Base-by-base conservation (phyloP, 2,888 invertebrate genomes). In the Pollenia labialis region DNA sequence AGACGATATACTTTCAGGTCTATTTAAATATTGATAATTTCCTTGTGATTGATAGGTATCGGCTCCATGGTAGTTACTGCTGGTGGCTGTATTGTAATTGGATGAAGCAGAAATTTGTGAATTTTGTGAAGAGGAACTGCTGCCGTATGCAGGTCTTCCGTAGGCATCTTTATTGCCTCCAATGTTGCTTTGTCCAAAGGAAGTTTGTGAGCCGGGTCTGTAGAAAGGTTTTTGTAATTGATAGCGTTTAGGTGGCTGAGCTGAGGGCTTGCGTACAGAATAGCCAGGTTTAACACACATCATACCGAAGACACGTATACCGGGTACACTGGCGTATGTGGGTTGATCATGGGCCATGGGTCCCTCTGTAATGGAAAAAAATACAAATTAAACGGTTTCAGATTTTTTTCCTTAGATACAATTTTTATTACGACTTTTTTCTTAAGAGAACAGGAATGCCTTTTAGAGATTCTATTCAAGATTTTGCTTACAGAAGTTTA, bases 281-380 rank as follows among this genome's bases (percentile, higher is more conserved):
- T 91, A 94, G 16, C 93, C 93, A 0, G 95, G 95, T 85, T 95
- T 94, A 0, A 97, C 97, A 92, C 98, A 98, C 96, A 98, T 97
- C 98, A 98, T 98, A 62, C 98, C 98, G 91, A 97, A 98, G 0
- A 98, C 98, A 88, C 98, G 95, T 88, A 98, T 98, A 1, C 98
- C 98, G 4, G 98, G 98, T 11, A 98, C 98, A 89, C 98, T 97
- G 3, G 98, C 98, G 92, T 98, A 98, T 0, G 97, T 97, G 14
- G 98, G 98, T 92, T 98, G 98, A 92, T 98, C 97, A 92, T 98
- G 98, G 11, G 97, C 97, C 96, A 98, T 97, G 75, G 98, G 98
- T 14, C 98, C 98, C 94, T 98, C 98, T 98, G 94, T 46, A 91
- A 91, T 69, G 7, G 23, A 60, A 81, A 60, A 32, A 56, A 44